Percentiles rank a stretch among this genome's conserved stretches.
phyloP scores from a whole-genome alignment of 2,797 vertebrate species.

The Arvicola amphibius region DNA sequence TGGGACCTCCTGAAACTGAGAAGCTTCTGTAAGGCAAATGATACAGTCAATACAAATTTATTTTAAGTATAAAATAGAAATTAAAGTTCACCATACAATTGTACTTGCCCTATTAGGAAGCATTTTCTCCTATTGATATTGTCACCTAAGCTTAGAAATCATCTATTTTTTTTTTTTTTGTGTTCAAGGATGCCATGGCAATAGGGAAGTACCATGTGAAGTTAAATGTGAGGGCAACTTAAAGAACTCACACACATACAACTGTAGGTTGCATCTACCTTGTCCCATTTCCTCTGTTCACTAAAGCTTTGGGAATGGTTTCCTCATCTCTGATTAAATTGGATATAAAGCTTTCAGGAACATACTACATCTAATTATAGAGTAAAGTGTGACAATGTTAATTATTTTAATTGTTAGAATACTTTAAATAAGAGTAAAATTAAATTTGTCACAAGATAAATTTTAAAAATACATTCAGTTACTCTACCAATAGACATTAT shows the following conservation, averaged over 20 bases:
- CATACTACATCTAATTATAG: background rate
- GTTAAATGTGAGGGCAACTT: no score
- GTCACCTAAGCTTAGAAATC: no score
- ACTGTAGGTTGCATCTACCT: background rate
- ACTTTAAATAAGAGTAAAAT: slow-evolving; percentile 6
- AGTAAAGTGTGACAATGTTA: background rate
- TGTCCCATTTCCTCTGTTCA: background rate
- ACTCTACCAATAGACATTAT: background rate
- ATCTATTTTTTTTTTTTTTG: background rate
- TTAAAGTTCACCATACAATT: background rate
- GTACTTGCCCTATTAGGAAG: background rate
- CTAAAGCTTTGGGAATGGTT: background rate
- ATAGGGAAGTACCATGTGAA: background rate
- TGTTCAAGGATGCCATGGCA: no score
- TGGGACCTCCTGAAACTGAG: no score
- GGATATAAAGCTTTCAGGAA: no score
- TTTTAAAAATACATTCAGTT: background rate
- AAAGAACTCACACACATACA: background rate
- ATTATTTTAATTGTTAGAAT: no score
- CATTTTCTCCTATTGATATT: background rate
- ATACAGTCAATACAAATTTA: no score
- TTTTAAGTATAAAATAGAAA: slow-evolving; percentile 50
- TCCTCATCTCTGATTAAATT: background rate
- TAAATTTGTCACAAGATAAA: background rate
- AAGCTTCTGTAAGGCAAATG: no score